Evolutionary conservation across 2,888 invertebrate species (phyloP).

Genomic region (Stenurella melanura): DNA sequence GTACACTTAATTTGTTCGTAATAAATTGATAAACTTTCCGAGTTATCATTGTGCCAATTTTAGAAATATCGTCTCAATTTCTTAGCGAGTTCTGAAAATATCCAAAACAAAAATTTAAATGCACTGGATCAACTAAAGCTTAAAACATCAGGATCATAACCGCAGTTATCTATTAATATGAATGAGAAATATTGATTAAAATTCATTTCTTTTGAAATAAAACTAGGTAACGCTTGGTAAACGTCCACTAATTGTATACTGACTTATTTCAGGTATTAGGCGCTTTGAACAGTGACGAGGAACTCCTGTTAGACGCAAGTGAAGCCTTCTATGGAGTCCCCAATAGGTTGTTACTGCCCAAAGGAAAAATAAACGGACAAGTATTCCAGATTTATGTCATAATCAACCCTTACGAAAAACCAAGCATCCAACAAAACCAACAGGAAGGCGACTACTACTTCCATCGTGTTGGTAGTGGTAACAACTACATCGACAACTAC

Average conservation of each 20-base stretch:
- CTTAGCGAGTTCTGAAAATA: too few relatives aligned
- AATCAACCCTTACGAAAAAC: constrained; percentile 68
- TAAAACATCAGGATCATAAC: too few relatives aligned
- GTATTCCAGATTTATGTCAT: constrained; percentile 75
- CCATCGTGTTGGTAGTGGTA: constrained; percentile 21
- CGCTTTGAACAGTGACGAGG: constrained; percentile 64
- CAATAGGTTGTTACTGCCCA: constrained; percentile 75
- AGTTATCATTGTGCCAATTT: too few relatives aligned
- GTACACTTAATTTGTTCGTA: too few relatives aligned
- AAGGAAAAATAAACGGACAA: constrained; percentile 80
- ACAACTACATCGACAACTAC: constrained; percentile 75
- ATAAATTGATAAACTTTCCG: too few relatives aligned
- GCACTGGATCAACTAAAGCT: too few relatives aligned
- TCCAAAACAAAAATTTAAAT: too few relatives aligned
- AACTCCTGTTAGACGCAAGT: constrained; percentile 20
- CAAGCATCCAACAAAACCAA: constrained; percentile 17
- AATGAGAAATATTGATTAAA: too few relatives aligned
- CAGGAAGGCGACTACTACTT: constrained; percentile 18
- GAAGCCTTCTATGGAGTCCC: constrained; percentile 22
- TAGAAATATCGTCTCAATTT: too few relatives aligned
- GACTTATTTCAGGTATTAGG: constrained; percentile 61
- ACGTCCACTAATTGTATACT: neutral
- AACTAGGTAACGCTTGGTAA: too few relatives aligned
- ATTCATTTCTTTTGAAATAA: too few relatives aligned
- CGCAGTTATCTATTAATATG: too few relatives aligned